These are phyloP conservation scores for Mobula hypostoma DNA, from an alignment of 2,113 vertebrate species.

Conservation along the genomic window DNA sequence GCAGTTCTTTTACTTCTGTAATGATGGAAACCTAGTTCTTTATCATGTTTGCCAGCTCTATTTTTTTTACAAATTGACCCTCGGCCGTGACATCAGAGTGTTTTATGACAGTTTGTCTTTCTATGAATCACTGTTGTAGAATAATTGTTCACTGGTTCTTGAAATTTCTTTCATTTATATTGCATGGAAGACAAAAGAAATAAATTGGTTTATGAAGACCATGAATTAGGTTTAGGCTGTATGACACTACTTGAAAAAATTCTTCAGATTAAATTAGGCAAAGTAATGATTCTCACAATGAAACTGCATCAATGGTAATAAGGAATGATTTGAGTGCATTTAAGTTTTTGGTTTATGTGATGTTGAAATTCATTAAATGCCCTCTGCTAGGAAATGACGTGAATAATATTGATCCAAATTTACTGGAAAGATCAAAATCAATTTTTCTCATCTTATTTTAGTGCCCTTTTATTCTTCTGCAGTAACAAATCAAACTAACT, in stretches of 20 bases:
- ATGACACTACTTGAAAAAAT: neutral
- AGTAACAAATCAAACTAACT: neutral
- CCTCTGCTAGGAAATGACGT: neutral
- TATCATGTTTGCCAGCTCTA: neutral
- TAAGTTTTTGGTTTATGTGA: neutral
- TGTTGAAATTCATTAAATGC: neutral
- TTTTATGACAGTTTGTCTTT: neutral
- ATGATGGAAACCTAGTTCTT: neutral
- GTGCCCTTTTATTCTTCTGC: neutral
- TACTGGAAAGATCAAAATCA: constrained; percentile 26
- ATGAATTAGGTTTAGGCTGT: neutral
- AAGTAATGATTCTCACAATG: constrained; percentile 4
- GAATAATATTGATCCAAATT: constrained; percentile 25
- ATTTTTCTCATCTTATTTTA: neutral
- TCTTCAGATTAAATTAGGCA: neutral
- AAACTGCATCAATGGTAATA: neutral
- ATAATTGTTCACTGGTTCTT: neutral
- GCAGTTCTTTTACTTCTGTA: neutral
- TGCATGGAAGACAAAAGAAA: neutral
- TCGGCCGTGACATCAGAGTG: neutral
- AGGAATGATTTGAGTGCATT: neutral
- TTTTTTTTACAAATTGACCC: too few species aligned
- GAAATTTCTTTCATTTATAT: neutral
- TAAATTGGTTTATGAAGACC: neutral
- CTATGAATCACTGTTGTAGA: neutral